phyloP scores from a whole-genome alignment of 2,888 invertebrate genomes.

The Rhorus exstirpatorius region DNA sequence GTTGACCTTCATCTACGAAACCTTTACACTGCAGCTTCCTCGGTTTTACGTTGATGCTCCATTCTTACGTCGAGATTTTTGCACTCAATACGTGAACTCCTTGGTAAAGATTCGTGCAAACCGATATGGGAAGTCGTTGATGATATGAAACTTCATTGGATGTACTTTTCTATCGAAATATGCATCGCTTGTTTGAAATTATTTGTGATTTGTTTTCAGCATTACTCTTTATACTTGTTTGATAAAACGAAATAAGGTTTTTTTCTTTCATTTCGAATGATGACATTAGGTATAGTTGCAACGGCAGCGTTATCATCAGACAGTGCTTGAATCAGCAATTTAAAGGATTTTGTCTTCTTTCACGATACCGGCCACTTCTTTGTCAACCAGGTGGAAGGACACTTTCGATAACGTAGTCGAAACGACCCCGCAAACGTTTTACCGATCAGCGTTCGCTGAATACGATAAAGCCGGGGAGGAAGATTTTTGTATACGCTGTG shows the following conservation, averaged over 20 bases:
- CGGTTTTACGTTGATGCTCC: not conserved
- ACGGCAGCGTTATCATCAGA: not conserved
- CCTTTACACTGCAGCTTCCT: conserved; percentile 7
- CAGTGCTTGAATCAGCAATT: conserved; percentile 30
- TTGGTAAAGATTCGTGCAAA: not conserved
- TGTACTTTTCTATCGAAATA: no score
- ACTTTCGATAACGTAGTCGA: conserved; percentile 12
- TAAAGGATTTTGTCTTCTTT: conserved; percentile 8
- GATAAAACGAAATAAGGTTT: not conserved
- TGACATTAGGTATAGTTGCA: not conserved
- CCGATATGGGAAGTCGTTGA: not conserved
- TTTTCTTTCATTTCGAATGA: not conserved
- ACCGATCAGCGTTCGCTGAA: conserved; percentile 37
- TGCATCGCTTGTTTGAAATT: no score
- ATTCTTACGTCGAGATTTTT: not conserved
- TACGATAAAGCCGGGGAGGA: conserved; percentile 33
- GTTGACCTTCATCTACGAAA: conserved; percentile 8
- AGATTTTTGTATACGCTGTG: conserved; percentile 26
- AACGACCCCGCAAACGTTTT: conserved; percentile 14
- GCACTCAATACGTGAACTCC: not conserved
- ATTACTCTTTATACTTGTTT: no score
- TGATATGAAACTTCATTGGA: not conserved
- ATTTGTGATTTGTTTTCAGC: no score
- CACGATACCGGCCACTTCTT: not conserved
- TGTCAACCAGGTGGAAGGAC: conserved; percentile 37